Conservation (phyloP, 2,113 vertebrate genomes). For the Oncorhynchus tshawytscha region DNA sequence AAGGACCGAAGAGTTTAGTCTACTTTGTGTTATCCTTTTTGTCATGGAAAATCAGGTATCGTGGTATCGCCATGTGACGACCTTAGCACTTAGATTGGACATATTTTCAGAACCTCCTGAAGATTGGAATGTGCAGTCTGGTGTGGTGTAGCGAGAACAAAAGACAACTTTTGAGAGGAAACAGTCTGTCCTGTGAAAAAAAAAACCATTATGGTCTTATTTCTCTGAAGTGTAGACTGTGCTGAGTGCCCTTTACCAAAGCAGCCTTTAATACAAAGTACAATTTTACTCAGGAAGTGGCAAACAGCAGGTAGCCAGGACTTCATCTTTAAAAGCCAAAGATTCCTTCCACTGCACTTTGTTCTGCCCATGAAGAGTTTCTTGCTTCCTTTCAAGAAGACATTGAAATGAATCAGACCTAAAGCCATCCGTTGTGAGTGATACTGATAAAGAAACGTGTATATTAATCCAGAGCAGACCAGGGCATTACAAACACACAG, state of each 20-base stretch:
- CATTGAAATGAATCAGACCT: neutral
- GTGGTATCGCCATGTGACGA: no score
- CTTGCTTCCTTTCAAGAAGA: constrained; percentile 4
- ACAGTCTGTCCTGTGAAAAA: no score
- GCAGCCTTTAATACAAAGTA: constrained; percentile 30
- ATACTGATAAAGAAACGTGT: neutral
- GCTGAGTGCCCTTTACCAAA: neutral
- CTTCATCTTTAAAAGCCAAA: constrained; percentile 14
- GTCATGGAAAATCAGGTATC: no score
- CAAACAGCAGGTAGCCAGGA: constrained; percentile 22
- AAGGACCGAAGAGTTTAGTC: no score
- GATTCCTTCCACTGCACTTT: constrained; percentile 17
- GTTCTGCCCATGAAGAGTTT: neutral
- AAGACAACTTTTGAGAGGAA: neutral
- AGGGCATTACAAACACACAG: constrained; percentile 1
- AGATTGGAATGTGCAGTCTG: neutral
- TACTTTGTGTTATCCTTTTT: no score
- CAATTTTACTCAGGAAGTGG: constrained; percentile 26
- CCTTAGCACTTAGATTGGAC: no score
- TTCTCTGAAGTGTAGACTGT: neutral
- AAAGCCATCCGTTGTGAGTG: no score
- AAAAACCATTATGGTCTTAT: neutral
- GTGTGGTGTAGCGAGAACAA: neutral
- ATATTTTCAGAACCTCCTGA: no score
- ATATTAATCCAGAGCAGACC: neutral